Base-by-base conservation (phyloP, 1,140 invertebrate genomes). In the Hydropsyche tenuis region DNA sequence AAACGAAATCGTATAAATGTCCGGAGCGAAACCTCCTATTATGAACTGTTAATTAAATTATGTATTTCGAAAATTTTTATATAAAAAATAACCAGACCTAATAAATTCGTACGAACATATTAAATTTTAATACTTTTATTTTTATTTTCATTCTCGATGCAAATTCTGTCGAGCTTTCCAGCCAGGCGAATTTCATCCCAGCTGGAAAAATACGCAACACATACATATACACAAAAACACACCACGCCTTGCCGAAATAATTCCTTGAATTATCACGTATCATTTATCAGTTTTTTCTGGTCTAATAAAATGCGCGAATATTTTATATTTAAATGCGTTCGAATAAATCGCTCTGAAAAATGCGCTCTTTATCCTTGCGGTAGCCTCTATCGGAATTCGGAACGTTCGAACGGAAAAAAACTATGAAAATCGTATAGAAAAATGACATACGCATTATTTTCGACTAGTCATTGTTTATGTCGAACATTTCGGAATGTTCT, bases 241-340 rank as follows among this genome's bases (percentile, higher is more conserved):
- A 60, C 30, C 16, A n/a, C 30, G 27, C 25, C 23, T 18, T 18
- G 23, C 63, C 42, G n/a, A 65, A 65, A 65, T 65, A 65, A 43
- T 65, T 65, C 63, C 63, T 43, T 43, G 63, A 65, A 65, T 65
- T 65, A 65, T 65, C 63, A 45, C 63, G 30, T 65, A 65, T 45
- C 30, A 65, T 65, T 65, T 65, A 65, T 65, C 63, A 65, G 20
- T 25, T 25, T 16, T 20, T 1, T 53, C 16, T 22, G 14, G 51
- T 53, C 51, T 60, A 60, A 60, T 25, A 60, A 60, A 60, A 60
- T 25, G 22, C 56, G 56, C 56, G 14, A 60, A 60, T 25, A 53
- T 20, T 16, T 53, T 53, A n/a, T n/a, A 60, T 60, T 60, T 23
- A 20, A 60, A 60, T 25, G 56, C 56, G 56, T 60, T 60, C 23